Evolutionary conservation across 1,140 invertebrate genomes (phyloP).

Genomic region (Drosophila lacteicornis): DNA sequence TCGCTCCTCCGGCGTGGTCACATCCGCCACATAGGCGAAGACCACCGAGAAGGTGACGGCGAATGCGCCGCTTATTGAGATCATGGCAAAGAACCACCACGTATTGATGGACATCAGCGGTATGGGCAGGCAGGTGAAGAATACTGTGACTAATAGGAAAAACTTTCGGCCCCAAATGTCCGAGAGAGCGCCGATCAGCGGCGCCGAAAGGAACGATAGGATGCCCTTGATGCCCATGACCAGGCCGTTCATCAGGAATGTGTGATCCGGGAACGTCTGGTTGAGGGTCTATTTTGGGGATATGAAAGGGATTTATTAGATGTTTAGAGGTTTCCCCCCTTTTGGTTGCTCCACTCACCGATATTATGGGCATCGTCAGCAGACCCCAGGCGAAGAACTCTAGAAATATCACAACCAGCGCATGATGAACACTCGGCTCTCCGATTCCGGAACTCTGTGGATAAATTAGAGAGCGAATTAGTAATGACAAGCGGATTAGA

Average conservation of each 20-base stretch:
- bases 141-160: constrained; percentile 98
- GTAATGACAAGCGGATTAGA: constrained; percentile 7
- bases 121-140: constrained; percentile 99
- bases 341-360: constrained; percentile 88
- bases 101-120: constrained; percentile 99
- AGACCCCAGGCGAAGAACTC: constrained; percentile 99
- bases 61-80: constrained; percentile 99
- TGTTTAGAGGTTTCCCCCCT: background rate
- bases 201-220: constrained; percentile 98
- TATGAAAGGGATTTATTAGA: background rate
- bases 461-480: constrained; percentile 12
- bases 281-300: constrained; percentile 91
- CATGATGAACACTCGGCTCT: constrained; percentile 98
- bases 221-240: constrained; percentile 99
- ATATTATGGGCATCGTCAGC: constrained; percentile 98
- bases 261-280: constrained; percentile 99
- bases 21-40: constrained; percentile 99
- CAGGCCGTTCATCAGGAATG: constrained; percentile 99
- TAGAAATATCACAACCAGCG: constrained; percentile 98
- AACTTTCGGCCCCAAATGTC: constrained; percentile 99
- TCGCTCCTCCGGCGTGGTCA: constrained; percentile 98
- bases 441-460: constrained; percentile 91
- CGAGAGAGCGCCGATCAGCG: constrained; percentile 97
- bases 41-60: constrained; percentile 99
- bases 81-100: constrained; percentile 99